Base-by-base conservation (phyloP, 2,888 invertebrate genomes). In the Ypsolopha scabrella region DNA sequence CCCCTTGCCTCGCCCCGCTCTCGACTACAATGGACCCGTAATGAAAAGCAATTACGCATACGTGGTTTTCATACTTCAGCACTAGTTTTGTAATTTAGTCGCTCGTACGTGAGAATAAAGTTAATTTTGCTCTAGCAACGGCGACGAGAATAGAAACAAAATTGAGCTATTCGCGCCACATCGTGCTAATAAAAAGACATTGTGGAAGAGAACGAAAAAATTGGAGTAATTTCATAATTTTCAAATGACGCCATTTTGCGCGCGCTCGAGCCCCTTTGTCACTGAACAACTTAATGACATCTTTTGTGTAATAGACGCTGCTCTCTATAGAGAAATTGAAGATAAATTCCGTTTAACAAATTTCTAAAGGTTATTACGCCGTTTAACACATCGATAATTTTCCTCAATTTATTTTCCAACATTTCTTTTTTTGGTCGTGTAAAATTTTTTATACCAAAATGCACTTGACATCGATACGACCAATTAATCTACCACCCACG, bases 11-110 rank as follows among this genome's bases (percentile, higher is more conserved):
- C 53, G 52, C 52, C 55, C 57, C 60, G 59, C 59, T 60, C 60
- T 60, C 64, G 70, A 75, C 73, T 74, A 77, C 77, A 77, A 81
- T 80, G 61, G 80, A 60, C 11, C 62, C 71, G 78, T 83, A 85
- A 85, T 85, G 83, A 83, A 82, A 77, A 81, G 83, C 83, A 83
- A 83, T 85, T 83, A 83, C 82, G 70, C 81, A 82, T 82, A 85
- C 83, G 85, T 82, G 85, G 80, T 74, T 70, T 70, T 69, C 75
- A 70, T 71, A 63, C 68, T 61, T 60, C 47, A 24, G 24, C 24
- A 24, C 24, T 46, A 43, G 54, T 51, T 53, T 37, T 38, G 11
- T 52, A 68, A 63, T 61, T 38, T 38, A 2, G 51, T 43, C 52
- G 56, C 61, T 72, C 61, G 60, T 74, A 63, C 11, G 35, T 36